These are phyloP conservation scores for Caenorhabditis plicata DNA, from an alignment of 2,888 invertebrate species.

Conservation along the genomic window DNA sequence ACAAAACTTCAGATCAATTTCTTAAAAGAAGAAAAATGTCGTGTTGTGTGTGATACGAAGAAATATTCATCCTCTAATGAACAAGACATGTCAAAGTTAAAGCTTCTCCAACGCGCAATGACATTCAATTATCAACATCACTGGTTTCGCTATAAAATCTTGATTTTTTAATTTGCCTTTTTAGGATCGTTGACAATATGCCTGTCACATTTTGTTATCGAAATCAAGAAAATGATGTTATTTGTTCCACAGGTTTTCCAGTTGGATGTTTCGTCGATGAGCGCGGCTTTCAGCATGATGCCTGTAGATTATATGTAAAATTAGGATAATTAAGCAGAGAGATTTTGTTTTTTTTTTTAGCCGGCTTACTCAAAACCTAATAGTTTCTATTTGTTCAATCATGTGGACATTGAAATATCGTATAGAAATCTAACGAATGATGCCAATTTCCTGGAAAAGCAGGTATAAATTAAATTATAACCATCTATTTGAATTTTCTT, in stretches of 20 bases:
- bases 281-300: slow-evolving; percentile 69
- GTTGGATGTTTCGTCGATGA: slow-evolving; percentile 88
- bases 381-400: slow-evolving; percentile 90
- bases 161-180: slow-evolving; percentile 1
- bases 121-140: slow-evolving; percentile 95
- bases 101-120: slow-evolving; percentile 85
- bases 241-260: slow-evolving; percentile 91
- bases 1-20: slow-evolving; percentile 75
- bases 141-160: no score
- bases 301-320: slow-evolving; percentile 68
- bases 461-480: slow-evolving; percentile 24
- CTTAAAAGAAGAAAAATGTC: slow-evolving; percentile 73
- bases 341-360: slow-evolving; percentile 32
- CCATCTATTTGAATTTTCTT: neutral
- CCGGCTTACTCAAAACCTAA: slow-evolving; percentile 69
- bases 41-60: slow-evolving; percentile 71
- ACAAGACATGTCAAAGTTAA: slow-evolving; percentile 74
- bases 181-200: slow-evolving; percentile 83
- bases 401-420: slow-evolving; percentile 83
- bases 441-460: slow-evolving; percentile 76
- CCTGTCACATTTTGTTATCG: slow-evolving; percentile 94
- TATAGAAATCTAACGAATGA: slow-evolving; percentile 86
- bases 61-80: slow-evolving; percentile 73
- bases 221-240: slow-evolving; percentile 62
- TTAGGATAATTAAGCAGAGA: neutral